phyloP scores from a whole-genome alignment of 35 echinoderm and acorn worm species.

The Diadema setosum region DNA sequence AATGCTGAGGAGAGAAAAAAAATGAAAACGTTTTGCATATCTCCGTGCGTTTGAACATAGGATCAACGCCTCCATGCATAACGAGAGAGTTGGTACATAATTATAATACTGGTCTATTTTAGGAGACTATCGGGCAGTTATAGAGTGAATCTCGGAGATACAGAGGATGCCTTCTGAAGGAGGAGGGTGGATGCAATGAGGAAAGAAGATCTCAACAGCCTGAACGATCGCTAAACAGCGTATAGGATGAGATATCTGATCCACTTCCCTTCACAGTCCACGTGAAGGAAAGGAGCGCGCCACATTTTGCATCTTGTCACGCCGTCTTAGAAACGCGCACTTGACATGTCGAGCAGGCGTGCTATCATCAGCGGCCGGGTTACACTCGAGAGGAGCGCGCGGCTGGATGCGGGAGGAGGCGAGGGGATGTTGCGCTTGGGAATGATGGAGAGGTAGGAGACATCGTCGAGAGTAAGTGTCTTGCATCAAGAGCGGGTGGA shows the following conservation, averaged over 20 bases:
- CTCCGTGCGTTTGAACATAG: too few species aligned
- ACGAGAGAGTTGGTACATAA: too few species aligned
- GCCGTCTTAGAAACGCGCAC: slow-evolving; percentile 5
- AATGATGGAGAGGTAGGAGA: too few species aligned
- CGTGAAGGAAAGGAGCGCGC: background rate
- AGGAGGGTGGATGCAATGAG: background rate
- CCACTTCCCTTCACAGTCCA: background rate
- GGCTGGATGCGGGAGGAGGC: background rate
- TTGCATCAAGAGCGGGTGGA: too few species aligned
- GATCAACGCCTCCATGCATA: too few species aligned
- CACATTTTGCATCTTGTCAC: background rate
- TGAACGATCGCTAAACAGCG: slow-evolving; percentile 23
- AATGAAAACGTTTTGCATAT: too few species aligned
- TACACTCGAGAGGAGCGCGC: background rate
- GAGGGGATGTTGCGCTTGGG: background rate
- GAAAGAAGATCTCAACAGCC: slow-evolving; percentile 2
- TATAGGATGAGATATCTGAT: background rate
- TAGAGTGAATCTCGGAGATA: too few species aligned
- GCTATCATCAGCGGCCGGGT: background rate
- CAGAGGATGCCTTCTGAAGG: background rate
- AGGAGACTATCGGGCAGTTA: too few species aligned
- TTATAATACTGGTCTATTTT: too few species aligned
- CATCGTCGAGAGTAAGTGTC: too few species aligned
- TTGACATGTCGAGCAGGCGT: slow-evolving; percentile 16
- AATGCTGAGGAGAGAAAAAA: too few species aligned